Evolutionary conservation across 1,140 invertebrate species (phyloP), one percentile per base, ranked within the genome.

Genomic region (Papilio machaon): DNA sequence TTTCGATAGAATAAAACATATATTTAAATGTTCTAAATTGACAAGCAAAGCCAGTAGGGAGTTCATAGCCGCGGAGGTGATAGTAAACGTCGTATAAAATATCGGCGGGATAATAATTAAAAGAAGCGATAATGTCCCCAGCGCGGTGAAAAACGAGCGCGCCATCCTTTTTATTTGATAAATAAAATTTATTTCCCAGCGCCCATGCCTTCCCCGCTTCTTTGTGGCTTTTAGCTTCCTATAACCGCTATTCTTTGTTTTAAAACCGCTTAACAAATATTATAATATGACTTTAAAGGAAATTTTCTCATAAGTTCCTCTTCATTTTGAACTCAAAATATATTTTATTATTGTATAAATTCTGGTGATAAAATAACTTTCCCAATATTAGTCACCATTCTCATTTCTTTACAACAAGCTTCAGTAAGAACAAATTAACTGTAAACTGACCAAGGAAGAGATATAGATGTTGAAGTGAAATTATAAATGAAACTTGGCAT

Each of bases 81-180:
- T 80, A 82, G 77, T 77, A 35, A 75, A 64, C 78, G 73, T 43
- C 73, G 81, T 79, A 90, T 89, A 87, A 92, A 93, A 94, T 94
- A 94, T 94, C 86, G 91, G 91, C 85, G 88, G 93, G 92, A 94
- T 94, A 94, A 94, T 94, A 94, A 94, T 94, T 94, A 94, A 94
- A 94, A 94, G 91, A 90, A 90, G 91, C 91, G 92, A 94, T 94
- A 94, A 94, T 91, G 91, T 94, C 93, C 91, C 91, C 88, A 83
- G 82, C 84, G 87, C 91, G 83, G 91, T 94, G 91, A 94, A 92
- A 92, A 92, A 94, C 93, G 93, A 92, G 84, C 90, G 84, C 87
- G 86, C 92, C 92, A 93, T 94, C 92, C 93, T 94, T 94, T 94
- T 94, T 94, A 94, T 94, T 94, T 94, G 93, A 94, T 94, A 94